Conservation (phyloP, 2,113 vertebrate genomes). For the Trichechus manatus region DNA sequence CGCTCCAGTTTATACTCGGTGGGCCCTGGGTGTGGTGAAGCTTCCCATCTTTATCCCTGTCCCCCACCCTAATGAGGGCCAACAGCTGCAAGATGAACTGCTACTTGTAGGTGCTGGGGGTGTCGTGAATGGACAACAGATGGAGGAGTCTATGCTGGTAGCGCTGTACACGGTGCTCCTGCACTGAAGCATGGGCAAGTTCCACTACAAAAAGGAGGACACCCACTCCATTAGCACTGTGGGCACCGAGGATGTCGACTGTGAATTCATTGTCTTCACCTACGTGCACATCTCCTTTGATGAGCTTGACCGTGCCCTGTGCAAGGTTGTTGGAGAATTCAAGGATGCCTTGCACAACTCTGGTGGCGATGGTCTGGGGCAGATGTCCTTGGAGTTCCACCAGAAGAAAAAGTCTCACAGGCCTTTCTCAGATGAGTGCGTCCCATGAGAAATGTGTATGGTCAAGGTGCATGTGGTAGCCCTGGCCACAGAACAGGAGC, state of each 20-base stretch:
- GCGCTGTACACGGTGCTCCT: constrained; percentile 96
- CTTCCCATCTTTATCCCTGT: background rate
- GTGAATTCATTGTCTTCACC: constrained; percentile 97
- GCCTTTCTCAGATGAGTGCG: constrained; percentile 98
- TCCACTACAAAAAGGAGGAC: constrained; percentile 99
- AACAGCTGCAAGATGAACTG: constrained; percentile 93
- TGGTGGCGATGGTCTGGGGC: constrained; percentile 95
- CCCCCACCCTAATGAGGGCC: background rate
- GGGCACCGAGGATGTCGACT: constrained; percentile 96
- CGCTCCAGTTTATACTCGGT: background rate
- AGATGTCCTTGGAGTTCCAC: constrained; percentile 98
- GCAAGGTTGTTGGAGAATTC: constrained; percentile 95
- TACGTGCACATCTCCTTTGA: constrained; percentile 96
- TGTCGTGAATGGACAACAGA: constrained; percentile 97
- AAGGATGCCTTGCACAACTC: constrained; percentile 96
- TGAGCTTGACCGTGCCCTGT: constrained; percentile 96
- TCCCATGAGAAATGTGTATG: constrained; percentile 99
- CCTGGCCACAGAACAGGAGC: constrained; percentile 97
- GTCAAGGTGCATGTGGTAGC: constrained; percentile 98
- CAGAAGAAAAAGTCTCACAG: constrained; percentile 99
- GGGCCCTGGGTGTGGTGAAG: constrained; percentile 51
- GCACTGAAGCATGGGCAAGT: constrained; percentile 98
- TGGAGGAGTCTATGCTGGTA: constrained; percentile 96
- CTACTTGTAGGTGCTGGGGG: constrained; percentile 96
- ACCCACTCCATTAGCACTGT: constrained; percentile 99